Percentiles rank a stretch among this genome's conserved stretches.
Conservation (phyloP, 2,888 invertebrate genomes). For the Mythimna lalbum region DNA sequence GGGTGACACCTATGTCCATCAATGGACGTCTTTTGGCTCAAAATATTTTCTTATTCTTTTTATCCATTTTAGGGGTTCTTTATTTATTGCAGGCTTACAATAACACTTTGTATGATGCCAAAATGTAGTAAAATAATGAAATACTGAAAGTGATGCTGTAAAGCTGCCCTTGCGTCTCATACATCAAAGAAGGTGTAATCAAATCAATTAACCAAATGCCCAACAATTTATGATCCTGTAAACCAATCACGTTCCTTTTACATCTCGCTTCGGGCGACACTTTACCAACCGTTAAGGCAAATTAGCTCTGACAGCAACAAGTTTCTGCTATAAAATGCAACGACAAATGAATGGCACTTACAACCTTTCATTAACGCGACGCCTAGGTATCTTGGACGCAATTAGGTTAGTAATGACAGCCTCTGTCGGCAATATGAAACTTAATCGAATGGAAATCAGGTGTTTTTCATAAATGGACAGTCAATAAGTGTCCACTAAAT, state of each 20-base stretch:
- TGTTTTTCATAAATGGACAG: conserved; percentile 67
- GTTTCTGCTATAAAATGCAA: conserved; percentile 45
- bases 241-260: conserved; percentile 36
- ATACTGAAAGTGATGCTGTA: not conserved
- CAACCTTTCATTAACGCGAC: conserved; percentile 37
- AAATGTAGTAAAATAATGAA: not conserved
- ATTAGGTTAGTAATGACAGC: conserved; percentile 68
- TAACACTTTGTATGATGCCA: not conserved
- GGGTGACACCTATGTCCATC: no score
- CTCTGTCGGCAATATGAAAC: conserved; percentile 66
- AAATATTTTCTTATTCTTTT: no score
- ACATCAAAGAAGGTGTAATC: conserved; percentile 19
- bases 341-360: conserved; percentile 33
- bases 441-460: conserved; percentile 75
- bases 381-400: conserved; percentile 51
- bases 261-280: conserved; percentile 28
- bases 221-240: conserved; percentile 23
- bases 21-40: no score
- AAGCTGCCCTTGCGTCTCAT: conserved; percentile 3
- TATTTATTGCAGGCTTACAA: not conserved
- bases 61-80: not conserved
- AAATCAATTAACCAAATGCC: conserved; percentile 27
- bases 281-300: conserved; percentile 19
- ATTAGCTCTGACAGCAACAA: conserved; percentile 17
- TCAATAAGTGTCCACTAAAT: conserved; percentile 19